phyloP scores from a whole-genome alignment of 2,888 invertebrate species.

The Catocala sponsa region DNA sequence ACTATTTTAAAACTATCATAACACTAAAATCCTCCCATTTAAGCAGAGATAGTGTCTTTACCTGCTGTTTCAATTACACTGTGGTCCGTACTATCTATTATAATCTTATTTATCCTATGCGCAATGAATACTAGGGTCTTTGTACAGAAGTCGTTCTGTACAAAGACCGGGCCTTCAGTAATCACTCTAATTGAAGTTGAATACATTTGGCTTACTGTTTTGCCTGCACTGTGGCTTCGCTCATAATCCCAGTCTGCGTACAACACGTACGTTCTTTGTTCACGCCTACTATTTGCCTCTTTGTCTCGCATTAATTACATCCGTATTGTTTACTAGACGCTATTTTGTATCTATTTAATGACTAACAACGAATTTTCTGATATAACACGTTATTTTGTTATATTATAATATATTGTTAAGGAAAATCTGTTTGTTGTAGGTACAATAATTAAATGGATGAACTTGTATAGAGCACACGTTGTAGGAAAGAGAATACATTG shows the following conservation, averaged over 20 bases:
- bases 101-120: no score
- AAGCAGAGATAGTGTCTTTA: no score
- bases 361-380: slow-evolving; percentile 19
- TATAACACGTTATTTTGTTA: slow-evolving; percentile 29
- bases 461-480: no score
- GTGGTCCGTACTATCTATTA: no score
- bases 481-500: no score
- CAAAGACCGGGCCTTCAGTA: no score
- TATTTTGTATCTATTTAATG: slow-evolving; percentile 32
- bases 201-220: slow-evolving; percentile 3
- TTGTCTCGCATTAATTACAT: slow-evolving; percentile 48
- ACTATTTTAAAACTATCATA: no score
- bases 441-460: background rate
- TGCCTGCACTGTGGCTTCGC: background rate
- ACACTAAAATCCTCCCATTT: no score
- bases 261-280: slow-evolving; percentile 42
- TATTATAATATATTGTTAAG: slow-evolving; percentile 10
- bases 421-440: background rate
- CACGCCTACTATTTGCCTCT: slow-evolving; percentile 25
- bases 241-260: slow-evolving; percentile 27
- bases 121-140: no score
- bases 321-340: slow-evolving; percentile 32
- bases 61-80: no score
- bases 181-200: no score
- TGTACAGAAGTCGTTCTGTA: no score